Base-by-base conservation (phyloP, 2,797 vertebrate genomes). In the Pogonophryne albipinna region DNA sequence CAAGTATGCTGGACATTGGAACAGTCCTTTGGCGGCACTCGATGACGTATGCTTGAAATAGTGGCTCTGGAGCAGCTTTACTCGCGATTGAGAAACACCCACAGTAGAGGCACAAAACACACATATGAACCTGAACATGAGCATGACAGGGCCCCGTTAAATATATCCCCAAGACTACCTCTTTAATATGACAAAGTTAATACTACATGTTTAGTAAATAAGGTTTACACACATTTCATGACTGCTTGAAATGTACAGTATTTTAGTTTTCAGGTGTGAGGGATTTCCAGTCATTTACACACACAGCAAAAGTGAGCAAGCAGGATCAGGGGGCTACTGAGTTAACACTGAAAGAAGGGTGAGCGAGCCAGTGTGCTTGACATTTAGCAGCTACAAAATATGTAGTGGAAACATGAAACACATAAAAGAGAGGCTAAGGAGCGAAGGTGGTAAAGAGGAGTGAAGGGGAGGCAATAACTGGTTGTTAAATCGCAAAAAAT, bases 321-420 rank as follows among this genome's bases (percentile, higher is more conserved):
- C 58, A 60, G 51, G 62, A 52, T 66, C 66, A 59, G 50, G 70
- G 64, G 71, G 59, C 77, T 61, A 65, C 84, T 67, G 74, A 57
- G 69, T 82, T 82, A 76, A 73, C 68, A 46, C 56, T 19, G 34
- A 31, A 59, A 55, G 52, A 34, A 71, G 9, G 45, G 15, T 44
- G 44, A 69, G 53, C 51, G 46, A 70, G 72, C 56, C 57, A 15
- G 16, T 20, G 61, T 14, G 71, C 47, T 56, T 79, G 71, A 66
- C 78, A 82, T 89, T 88, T 78, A 80, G 13, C 62, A 59, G 59
- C 45, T 62, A 38, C 50, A 27, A 49, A 41, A 71, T 45, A 64
- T 47, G 46, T 53, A 57, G 57, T 11, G 51, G 71, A 78, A 20
- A 69, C 4, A 70, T 41, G 61, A 63, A 41, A 76, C 45, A 66